Base-by-base conservation (phyloP, 2,888 invertebrate species). In the Esperia sulphurella region DNA sequence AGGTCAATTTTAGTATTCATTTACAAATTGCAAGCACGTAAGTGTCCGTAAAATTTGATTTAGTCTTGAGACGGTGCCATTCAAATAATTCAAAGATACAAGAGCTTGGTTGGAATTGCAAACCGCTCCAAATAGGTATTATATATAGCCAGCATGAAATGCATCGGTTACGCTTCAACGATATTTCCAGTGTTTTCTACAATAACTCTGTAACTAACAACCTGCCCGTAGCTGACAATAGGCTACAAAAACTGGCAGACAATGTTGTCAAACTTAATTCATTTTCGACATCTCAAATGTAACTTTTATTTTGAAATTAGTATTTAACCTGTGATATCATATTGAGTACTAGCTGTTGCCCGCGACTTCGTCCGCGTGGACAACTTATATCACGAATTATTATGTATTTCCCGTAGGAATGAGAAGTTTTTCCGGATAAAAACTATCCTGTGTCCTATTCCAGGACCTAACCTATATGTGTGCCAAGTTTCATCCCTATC, bases 91-190 rank as follows among this genome's bases (percentile, higher is more conserved):
- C n/a, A 35, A 35, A 35, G n/a, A 35, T 35, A 35, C 10, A n/a
- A 31, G 21, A 5, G 31, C 35, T n/a, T 21, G n/a, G 35, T 40
- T 28, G 40, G 14, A 21, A 10, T 40, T 28, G 40, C 40, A 21
- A 10, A 28, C 10, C 14, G 40, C 31, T 37, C 40, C 49, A 52
- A 56, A 57, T 56, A 57, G 50, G 10, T 5, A 21, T 21, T 21
- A 21, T 21, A 21, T 21, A 21, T 21, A 21, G 21, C 48, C 57
- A 51, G 45, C 59, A 59, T 58, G 60, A 67, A 63, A 53, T 52
- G 53, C 51, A 63, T 68, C 57, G 46, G 63, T 59, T 57, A 64
- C 59, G 67, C 62, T 56, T 12, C 55, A 51, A 56, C 52, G 52
- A 47, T 48, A 54, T 57, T 60, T 56, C 55, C 57, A 49, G 21